These are phyloP conservation scores for Trichacis sp. DNA, from an alignment of 2,888 invertebrate genomes.

Conservation along the genomic window DNA sequence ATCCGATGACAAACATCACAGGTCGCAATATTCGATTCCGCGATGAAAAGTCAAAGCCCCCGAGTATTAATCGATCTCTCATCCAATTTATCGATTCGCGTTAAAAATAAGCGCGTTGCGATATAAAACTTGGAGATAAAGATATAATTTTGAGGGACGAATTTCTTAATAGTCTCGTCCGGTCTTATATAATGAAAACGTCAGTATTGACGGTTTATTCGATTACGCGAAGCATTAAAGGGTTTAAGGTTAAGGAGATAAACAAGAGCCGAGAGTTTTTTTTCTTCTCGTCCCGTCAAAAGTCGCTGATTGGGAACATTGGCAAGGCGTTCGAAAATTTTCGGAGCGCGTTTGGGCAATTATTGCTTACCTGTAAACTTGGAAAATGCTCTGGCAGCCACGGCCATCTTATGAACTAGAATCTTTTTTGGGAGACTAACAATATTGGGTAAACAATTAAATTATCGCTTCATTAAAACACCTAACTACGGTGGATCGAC, in stretches of 20 bases:
- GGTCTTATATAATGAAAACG: conserved; percentile 5
- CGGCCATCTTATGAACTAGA: conserved; percentile 60
- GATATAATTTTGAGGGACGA: too few species aligned
- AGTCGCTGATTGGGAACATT: background rate
- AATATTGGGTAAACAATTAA: conserved; percentile 31
- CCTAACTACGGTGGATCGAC: conserved; percentile 51
- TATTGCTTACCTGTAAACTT: conserved; percentile 61
- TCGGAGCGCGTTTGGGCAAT: background rate
- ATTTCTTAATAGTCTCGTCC: background rate
- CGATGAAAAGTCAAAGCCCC: background rate
- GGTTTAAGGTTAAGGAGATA: background rate
- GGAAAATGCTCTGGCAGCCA: conserved; percentile 63
- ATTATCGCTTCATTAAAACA: conserved; percentile 49
- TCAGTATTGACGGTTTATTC: background rate
- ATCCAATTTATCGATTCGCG: background rate
- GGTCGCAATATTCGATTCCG: conserved; percentile 18
- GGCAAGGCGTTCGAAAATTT: background rate
- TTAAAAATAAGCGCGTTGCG: background rate
- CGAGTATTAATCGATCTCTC: background rate
- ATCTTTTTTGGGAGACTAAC: conserved; percentile 36
- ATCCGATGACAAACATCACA: conserved; percentile 16
- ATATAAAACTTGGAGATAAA: background rate
- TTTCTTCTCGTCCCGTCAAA: background rate
- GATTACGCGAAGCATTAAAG: background rate
- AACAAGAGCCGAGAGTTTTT: background rate